Evolutionary conservation across 1,140 invertebrate species (phyloP), one percentile per base, ranked within the genome.

Genomic region (Drosophila grimshawi): DNA sequence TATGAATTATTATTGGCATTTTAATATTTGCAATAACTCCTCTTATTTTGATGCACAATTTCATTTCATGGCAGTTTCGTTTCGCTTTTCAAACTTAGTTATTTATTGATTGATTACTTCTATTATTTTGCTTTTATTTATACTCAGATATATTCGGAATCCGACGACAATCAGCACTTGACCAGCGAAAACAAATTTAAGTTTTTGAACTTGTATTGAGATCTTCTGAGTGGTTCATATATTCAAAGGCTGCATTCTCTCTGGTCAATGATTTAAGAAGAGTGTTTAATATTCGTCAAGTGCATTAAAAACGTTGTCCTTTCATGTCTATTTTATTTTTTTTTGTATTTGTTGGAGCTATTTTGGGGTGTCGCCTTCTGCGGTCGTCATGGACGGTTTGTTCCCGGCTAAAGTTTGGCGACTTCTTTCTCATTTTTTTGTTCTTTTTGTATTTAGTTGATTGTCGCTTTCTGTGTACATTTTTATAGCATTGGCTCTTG

Each of bases 401-500:
- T 66, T 68, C 66, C 63, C 76, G 83, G 67, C 78, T 76, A 76
- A 86, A 86, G 66, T 85, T 86, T 86, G 86, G 82, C 78, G 76
- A 88, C 79, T 83, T 69, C 83, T 45, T 59, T 59, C 1, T 30
- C 45, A 30, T 43, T 59, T 61, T 69, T 62, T 73, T 64, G 56
- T 62, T 63, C 65, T 73, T 73, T 55, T 35, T 60, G 43, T 52
- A 32, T 51, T 64, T 57, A 43, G 65, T 57, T 32, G 63, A 43
- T 46, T 80, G 72, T 77, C 70, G 61, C 45, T 55, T 76, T 79
- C 56, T 66, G 56, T 86, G 79, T 82, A 74, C 76, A 76, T 80
- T 80, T 86, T 88, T 80, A 76, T 88, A 66, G 74, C 74, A 64
- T 77, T 86, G 76, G 60, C 72, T 86, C 59, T 86, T 85, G 75